phyloP scores from a whole-genome alignment of 1,140 invertebrate species.

The Hetaerina americana region DNA sequence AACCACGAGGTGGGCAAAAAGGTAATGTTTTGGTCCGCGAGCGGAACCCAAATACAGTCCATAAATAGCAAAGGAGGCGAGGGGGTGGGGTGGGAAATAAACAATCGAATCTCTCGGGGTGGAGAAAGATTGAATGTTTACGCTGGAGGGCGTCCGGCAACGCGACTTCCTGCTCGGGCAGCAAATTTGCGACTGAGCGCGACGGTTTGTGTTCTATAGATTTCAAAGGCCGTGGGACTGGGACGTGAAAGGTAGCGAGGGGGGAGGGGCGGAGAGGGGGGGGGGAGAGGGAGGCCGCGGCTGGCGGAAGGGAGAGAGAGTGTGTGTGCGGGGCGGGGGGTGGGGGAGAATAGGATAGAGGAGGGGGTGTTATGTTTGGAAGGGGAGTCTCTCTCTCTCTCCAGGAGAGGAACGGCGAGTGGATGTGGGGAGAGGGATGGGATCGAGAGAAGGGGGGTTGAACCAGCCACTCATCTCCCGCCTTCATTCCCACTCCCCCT shows the following conservation, averaged over 20 bases:
- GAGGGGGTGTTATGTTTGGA: no score
- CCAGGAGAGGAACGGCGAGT: not conserved
- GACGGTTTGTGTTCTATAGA: not conserved
- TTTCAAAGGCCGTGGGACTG: no score
- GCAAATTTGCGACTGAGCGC: not conserved
- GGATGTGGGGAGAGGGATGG: not conserved
- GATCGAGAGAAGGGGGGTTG: not conserved
- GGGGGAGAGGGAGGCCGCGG: not conserved
- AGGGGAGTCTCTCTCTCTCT: no score
- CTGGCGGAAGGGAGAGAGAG: not conserved
- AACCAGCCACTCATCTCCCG: no score
- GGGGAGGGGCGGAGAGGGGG: not conserved
- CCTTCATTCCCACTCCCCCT: no score
- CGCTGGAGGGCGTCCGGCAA: no score
- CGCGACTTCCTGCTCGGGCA: not conserved
- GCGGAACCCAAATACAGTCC: no score
- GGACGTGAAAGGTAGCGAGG: not conserved
- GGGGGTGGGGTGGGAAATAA: not conserved
- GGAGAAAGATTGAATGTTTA: not conserved
- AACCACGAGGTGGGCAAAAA: no score
- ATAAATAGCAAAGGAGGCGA: no score
- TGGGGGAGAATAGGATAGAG: no score
- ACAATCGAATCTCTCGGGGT: not conserved
- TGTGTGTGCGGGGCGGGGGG: no score
- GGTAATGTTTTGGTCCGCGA: no score